Conservation (phyloP, 1,140 invertebrate genomes). For the Drosophila burlai region DNA sequence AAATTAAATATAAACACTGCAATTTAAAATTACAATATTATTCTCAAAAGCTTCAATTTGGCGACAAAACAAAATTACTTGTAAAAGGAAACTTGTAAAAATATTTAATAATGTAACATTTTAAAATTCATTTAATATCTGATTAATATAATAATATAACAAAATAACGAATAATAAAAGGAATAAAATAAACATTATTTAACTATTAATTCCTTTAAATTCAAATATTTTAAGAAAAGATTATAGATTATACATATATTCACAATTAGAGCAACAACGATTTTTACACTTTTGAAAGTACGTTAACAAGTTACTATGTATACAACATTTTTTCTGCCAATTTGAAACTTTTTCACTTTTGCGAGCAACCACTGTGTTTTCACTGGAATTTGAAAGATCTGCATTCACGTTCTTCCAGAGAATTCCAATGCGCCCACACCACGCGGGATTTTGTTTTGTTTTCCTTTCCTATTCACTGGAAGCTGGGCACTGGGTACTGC, state of each 20-base stretch:
- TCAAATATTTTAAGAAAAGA: neutral
- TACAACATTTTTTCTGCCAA: neutral
- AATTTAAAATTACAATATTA: neutral
- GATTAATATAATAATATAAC: neutral
- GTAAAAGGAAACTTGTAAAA: neutral
- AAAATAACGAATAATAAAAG: neutral
- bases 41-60: neutral
- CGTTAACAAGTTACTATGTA: neutral
- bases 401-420: slow-evolving; percentile 1
- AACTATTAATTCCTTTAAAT: neutral
- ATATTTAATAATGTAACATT: neutral
- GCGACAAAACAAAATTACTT: neutral
- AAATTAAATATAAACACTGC: neutral
- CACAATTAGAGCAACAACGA: neutral
- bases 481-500: neutral
- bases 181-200: neutral
- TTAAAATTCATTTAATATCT: neutral
- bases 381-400: neutral
- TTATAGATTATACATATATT: too few species aligned
- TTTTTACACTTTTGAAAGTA: neutral
- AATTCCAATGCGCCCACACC: neutral
- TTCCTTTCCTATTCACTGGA: slow-evolving; percentile 11
- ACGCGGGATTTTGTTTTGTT: slow-evolving; percentile 9
- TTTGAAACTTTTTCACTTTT: neutral
- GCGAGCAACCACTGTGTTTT: slow-evolving; percentile 7